Evolutionary conservation across 92 coral and sea anemone genomes (phyloP).

Genomic region (Zoanthus solanderi): DNA sequence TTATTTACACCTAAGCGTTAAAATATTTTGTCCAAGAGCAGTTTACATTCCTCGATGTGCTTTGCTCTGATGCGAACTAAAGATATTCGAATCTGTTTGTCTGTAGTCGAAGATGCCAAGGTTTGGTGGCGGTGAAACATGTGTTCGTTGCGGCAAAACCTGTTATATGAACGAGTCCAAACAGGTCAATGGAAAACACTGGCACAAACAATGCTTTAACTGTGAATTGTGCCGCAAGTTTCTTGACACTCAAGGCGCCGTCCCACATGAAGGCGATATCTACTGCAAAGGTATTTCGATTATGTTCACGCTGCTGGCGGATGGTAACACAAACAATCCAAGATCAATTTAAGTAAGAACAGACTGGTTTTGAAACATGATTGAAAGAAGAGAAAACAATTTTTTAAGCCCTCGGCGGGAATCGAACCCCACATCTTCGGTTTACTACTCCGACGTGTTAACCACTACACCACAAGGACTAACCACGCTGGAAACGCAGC

Average conservation of each 20-base stretch:
- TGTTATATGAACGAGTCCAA: slow-evolving; percentile 22
- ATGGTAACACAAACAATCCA: too few species aligned
- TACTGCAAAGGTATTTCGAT: slow-evolving; percentile 13
- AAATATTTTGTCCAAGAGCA: neutral
- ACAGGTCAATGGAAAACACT: slow-evolving; percentile 6
- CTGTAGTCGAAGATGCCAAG: slow-evolving; percentile 24
- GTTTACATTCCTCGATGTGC: neutral
- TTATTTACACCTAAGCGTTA: too few species aligned
- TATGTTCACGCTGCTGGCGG: too few species aligned
- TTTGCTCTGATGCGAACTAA: neutral
- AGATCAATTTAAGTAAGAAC: too few species aligned
- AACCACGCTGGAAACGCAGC: too few species aligned
- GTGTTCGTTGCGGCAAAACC: slow-evolving; percentile 22
- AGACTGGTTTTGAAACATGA: too few species aligned
- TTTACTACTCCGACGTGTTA: too few species aligned
- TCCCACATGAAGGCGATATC: slow-evolving; percentile 39
- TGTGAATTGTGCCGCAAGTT: slow-evolving; percentile 20
- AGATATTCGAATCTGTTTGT: neutral
- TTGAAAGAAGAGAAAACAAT: too few species aligned
- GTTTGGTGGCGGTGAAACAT: slow-evolving; percentile 34
- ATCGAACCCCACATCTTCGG: too few species aligned
- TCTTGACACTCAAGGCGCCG: slow-evolving; percentile 15
- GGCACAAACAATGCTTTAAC: slow-evolving; percentile 40
- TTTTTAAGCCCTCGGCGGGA: too few species aligned
- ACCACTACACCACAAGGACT: too few species aligned